Conservation (phyloP, 2,113 vertebrate genomes). For the Puma concolor region DNA sequence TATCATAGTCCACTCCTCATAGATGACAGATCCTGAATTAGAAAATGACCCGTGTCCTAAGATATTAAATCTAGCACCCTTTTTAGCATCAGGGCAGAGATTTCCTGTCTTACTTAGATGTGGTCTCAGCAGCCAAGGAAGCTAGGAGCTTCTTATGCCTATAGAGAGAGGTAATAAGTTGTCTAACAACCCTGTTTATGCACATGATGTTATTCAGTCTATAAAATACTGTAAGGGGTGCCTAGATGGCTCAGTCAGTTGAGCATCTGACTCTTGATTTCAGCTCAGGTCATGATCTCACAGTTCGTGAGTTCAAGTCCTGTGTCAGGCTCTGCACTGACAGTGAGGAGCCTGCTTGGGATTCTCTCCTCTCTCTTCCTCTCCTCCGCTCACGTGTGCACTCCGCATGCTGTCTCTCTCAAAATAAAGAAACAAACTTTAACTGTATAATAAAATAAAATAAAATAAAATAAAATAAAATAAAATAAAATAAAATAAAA, state of each 20-base stretch:
- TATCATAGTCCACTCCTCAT: neutral
- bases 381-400: too few relatives aligned
- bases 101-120: neutral
- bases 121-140: neutral
- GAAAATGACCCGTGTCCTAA: neutral
- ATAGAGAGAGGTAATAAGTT: neutral
- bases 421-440: neutral
- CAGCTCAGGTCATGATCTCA: too few relatives aligned
- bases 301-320: too few relatives aligned
- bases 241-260: too few relatives aligned
- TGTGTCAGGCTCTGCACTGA: too few relatives aligned
- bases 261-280: too few relatives aligned
- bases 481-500: too few relatives aligned
- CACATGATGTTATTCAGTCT: neutral
- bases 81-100: neutral
- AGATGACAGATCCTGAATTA: slow-evolving; percentile 30
- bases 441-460: neutral
- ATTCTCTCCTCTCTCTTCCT: too few relatives aligned
- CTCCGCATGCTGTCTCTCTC: too few relatives aligned
- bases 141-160: neutral
- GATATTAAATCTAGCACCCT: neutral
- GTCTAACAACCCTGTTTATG: neutral
- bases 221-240: neutral
- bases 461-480: too few relatives aligned
- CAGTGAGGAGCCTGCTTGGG: too few relatives aligned